Evolutionary conservation across 2,113 vertebrate genomes (phyloP), one percentile per base, ranked within the genome.

Genomic region (Anoplopoma fimbria): DNA sequence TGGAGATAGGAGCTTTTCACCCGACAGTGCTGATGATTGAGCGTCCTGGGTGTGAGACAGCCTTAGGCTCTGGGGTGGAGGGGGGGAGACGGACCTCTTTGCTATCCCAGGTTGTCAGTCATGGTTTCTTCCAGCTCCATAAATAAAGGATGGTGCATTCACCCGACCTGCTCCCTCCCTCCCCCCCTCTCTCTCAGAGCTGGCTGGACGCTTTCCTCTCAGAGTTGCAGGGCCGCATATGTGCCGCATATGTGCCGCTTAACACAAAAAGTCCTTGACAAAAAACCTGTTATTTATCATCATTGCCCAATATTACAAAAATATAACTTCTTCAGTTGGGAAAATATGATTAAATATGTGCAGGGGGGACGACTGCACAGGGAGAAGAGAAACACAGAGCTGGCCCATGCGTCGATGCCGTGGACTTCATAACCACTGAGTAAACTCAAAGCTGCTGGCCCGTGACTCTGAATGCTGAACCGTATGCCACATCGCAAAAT

Each of bases 61-160:
- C 88, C 88, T 62, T 69, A 76, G 80, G 81, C 75, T 74, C 69
- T 9, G 4, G 65, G 38, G 49, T 33, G 53, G 49, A 69, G 51
- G 57, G 42, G 42, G 76, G 60, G 62, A 80, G 77, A 82, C 68
- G 63, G 84, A 86, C 74, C 74, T 81, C 64, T 90, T 71, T 87
- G 71, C 81, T 78, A 65, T 89, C 78, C 81, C 60, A 15, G 76
- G 76, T 83, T 93, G 92, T 90, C 93, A 93, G 79, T 94, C 91
- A n/a, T 42, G 15, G 79, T 65, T 75, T 70, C 70, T 70, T 81
- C 60, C 57, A 62, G 62, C 63, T 55, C 71, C 82, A 92, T 92
- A 92, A 94, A 94, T 93, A 93, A 92, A 88, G 87, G 70, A 91
- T 88, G 79, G 79, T 47, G 84, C 77, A 81, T 58, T 72, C 64